phyloP scores from a whole-genome alignment of 2,888 invertebrate genomes.

The Megalurothrips usitatus region DNA sequence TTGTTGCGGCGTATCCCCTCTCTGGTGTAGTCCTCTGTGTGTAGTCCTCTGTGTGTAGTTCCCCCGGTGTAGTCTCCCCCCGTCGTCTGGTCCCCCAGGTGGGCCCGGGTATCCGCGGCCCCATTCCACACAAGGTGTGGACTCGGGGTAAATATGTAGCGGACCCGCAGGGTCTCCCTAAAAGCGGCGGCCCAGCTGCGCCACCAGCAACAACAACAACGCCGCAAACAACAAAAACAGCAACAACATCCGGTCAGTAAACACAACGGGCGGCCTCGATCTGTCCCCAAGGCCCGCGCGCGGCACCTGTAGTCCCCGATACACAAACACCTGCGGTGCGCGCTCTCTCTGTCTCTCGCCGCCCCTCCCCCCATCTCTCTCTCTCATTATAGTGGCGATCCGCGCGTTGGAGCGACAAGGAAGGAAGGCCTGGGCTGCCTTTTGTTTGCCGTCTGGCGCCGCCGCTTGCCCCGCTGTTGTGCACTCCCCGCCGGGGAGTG shows the following conservation, averaged over 20 bases:
- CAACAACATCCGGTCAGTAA: constrained; percentile 24
- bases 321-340: neutral
- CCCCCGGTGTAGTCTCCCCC: too few species aligned
- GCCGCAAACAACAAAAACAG: neutral
- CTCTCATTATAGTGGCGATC: neutral
- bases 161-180: too few species aligned
- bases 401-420: too few species aligned
- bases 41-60: too few species aligned
- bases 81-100: too few species aligned
- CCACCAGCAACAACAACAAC: neutral
- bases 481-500: too few species aligned
- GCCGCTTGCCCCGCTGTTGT: neutral
- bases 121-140: too few species aligned
- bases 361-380: neutral
- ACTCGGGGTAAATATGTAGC: too few species aligned
- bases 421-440: neutral
- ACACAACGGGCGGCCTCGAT: constrained; percentile 1
- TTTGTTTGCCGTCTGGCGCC: neutral
- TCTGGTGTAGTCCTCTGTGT: too few species aligned
- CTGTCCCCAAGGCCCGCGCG: neutral
- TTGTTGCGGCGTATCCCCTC: too few species aligned
- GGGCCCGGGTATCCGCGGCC: too few species aligned
- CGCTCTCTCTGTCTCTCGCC: neutral
- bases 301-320: constrained; percentile 3
- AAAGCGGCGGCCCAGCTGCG: constrained; percentile 3